These are phyloP conservation scores for Castor canadensis DNA, from an alignment of 2,113 vertebrate genomes.

Conservation along the genomic window DNA sequence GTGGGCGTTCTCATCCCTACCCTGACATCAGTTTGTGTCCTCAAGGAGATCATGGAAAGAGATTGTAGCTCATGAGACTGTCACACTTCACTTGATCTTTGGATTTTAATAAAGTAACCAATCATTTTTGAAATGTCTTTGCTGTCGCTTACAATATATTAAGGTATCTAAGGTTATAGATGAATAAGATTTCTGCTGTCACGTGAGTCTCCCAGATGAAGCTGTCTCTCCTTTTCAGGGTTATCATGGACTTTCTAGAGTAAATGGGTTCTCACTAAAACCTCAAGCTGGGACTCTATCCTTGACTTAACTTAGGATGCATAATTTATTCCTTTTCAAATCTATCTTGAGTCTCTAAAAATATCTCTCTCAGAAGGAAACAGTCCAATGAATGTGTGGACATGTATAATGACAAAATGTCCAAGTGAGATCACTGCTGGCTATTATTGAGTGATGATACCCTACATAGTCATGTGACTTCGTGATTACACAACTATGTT, in stretches of 20 bases:
- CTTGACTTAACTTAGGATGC: not conserved
- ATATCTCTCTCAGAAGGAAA: not conserved
- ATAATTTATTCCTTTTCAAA: not conserved
- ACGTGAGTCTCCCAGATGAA: not conserved
- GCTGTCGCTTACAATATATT: not conserved
- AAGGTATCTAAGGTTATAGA: not conserved
- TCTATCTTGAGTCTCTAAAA: not conserved
- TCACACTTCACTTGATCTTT: not conserved
- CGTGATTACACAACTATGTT: not conserved
- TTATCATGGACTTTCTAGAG: not conserved
- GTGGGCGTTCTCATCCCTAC: too few relatives aligned
- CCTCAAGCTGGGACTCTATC: not conserved
- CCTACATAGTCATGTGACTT: rapidly evolving
- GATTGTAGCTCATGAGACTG: not conserved
- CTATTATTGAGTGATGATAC: not conserved
- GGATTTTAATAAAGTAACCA: not conserved
- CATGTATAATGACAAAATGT: not conserved
- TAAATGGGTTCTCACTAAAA: not conserved
- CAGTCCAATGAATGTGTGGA: not conserved
- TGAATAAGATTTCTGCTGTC: not conserved
- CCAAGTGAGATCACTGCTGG: not conserved
- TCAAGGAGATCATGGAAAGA: not conserved
- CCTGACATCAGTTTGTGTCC: not conserved
- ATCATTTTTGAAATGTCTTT: not conserved
- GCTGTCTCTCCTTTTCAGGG: not conserved